A percentile compares a stretch with the other conserved stretches of the same genome.
These are phyloP conservation scores for Colletes latitarsis DNA, from an alignment of 1,140 invertebrate species.

Conservation along the genomic window DNA sequence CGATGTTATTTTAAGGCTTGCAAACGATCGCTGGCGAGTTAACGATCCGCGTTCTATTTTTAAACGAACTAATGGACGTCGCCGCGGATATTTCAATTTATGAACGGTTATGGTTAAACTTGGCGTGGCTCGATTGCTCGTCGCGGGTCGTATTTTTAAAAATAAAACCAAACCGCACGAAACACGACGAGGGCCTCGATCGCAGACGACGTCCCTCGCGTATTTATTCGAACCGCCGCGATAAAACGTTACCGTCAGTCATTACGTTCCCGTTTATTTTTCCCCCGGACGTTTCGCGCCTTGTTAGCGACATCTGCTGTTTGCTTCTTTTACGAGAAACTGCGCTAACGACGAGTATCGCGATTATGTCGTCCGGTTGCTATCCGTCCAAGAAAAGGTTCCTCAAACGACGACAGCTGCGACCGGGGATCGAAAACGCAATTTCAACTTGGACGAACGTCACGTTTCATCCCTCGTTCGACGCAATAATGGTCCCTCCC, in stretches of 20 bases:
- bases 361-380: conserved; percentile 13
- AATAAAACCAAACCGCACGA: neutral
- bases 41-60: neutral
- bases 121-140: neutral
- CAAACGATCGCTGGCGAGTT: too few relatives aligned
- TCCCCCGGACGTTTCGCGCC: conserved; percentile 5
- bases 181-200: too few relatives aligned
- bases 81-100: neutral
- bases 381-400: neutral
- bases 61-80: neutral
- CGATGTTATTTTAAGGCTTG: neutral
- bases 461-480: neutral
- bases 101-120: neutral
- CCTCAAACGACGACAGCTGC: neutral
- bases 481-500: too few relatives aligned
- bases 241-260: neutral
- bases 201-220: too few relatives aligned
- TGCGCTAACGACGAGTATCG: neutral
- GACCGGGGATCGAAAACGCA: neutral
- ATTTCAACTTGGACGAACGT: neutral
- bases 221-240: neutral
- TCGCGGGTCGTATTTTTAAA: neutral
- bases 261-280: conserved; percentile 15
- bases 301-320: conserved; percentile 27
- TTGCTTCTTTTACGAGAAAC: conserved; percentile 33